Conservation (phyloP, 2,113 vertebrate genomes). For the Chloroceryle aenea region DNA sequence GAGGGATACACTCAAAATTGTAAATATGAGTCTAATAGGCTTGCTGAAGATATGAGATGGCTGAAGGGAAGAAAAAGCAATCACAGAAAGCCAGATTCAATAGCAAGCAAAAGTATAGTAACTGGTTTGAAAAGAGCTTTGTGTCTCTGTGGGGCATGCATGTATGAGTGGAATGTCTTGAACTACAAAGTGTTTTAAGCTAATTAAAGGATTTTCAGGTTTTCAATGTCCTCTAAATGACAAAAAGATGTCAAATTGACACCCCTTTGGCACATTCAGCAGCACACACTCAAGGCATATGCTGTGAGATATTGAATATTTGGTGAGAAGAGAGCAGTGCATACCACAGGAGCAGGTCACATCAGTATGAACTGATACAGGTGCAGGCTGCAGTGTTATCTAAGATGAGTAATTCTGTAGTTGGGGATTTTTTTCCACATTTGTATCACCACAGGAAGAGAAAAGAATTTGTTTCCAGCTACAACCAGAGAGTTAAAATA, state of each 20-base stretch:
- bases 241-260: slow-evolving; percentile 11
- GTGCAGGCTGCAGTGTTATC: not conserved
- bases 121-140: slow-evolving; percentile 48
- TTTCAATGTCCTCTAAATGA: slow-evolving; percentile 28
- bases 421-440: not conserved
- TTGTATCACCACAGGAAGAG: not conserved
- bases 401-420: not conserved
- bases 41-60: slow-evolving; percentile 7
- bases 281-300: not conserved
- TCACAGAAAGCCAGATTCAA: slow-evolving; percentile 40
- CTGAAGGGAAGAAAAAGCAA: slow-evolving; percentile 41
- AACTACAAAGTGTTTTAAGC: slow-evolving; percentile 27
- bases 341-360: not conserved
- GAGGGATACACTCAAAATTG: slow-evolving; percentile 41
- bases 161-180: slow-evolving; percentile 15
- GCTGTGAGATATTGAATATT: not conserved
- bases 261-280: not conserved
- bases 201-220: slow-evolving; percentile 44
- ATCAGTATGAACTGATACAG: not conserved
- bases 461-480: not conserved
- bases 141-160: not conserved
- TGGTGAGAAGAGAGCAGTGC: not conserved
- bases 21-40: slow-evolving; percentile 36
- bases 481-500: not conserved
- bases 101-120: slow-evolving; percentile 18